A percentile compares a stretch with the other conserved stretches of the same genome.
Evolutionary conservation across 2,113 vertebrate genomes (phyloP).

Genomic region (Artemisiospiza belli): DNA sequence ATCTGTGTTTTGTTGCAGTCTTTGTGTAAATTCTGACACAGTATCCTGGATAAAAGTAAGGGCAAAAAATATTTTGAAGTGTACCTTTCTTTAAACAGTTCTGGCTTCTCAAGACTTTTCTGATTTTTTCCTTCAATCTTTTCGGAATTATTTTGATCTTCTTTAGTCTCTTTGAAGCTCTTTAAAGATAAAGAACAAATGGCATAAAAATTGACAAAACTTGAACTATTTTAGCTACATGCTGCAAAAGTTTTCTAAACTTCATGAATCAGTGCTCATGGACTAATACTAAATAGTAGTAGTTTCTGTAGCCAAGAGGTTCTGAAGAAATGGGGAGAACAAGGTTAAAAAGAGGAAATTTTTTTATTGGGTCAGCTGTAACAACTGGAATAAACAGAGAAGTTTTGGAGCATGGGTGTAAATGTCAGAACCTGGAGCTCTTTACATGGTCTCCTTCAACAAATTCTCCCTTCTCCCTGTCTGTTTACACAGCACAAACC

Average conservation of each 20-base stretch:
- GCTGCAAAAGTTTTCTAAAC: not conserved
- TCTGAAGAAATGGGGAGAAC: not conserved
- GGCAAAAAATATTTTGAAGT: not conserved
- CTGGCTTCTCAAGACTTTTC: conserved; percentile 51
- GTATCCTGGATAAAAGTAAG: not conserved
- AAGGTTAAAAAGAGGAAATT: not conserved
- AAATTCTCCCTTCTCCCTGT: not conserved
- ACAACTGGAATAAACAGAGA: not conserved
- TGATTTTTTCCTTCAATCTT: conserved; percentile 46
- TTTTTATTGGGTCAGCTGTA: not conserved
- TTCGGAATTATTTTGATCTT: conserved; percentile 51
- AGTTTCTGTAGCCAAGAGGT: not conserved
- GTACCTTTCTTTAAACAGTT: conserved; percentile 70
- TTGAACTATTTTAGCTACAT: not conserved
- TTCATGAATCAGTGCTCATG: not conserved
- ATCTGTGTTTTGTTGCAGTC: not conserved
- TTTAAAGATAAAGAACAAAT: conserved; percentile 57
- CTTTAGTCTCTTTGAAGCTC: conserved; percentile 41
- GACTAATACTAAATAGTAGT: not conserved
- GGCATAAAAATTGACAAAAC: not conserved
- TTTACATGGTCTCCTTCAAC: not conserved
- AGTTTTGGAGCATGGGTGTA: not conserved
- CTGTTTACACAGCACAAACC: not conserved
- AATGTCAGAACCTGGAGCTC: not conserved
- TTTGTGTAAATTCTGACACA: not conserved